Conservation (phyloP, 1,140 invertebrate genomes). For the Eubasilissa regina region DNA sequence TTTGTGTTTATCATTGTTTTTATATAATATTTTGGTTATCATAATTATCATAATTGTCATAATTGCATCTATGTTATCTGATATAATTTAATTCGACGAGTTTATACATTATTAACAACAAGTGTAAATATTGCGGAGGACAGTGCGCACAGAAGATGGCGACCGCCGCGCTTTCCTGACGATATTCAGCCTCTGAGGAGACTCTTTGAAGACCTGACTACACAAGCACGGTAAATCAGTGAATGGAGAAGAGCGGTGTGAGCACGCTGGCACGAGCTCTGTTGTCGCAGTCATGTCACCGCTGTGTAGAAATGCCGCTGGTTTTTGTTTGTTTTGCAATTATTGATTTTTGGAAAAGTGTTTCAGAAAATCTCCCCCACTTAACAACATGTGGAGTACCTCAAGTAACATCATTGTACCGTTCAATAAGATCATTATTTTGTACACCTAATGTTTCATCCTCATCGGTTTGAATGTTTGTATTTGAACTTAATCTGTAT, state of each 20-base stretch:
- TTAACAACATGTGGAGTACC: conserved; percentile 13
- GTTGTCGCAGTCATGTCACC: conserved; percentile 22
- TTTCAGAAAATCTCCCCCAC: conserved; percentile 19
- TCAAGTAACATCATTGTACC: conserved; percentile 11
- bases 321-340: conserved; percentile 40
- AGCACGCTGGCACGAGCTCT: conserved; percentile 52
- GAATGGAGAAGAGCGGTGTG: conserved; percentile 29
- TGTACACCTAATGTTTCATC: conserved; percentile 38
- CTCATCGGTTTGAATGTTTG: conserved; percentile 36
- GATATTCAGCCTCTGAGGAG: conserved; percentile 82
- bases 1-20: neutral
- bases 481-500: conserved; percentile 31
- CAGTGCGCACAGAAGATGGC: conserved; percentile 80
- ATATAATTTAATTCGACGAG: neutral
- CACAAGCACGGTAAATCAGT: conserved; percentile 67
- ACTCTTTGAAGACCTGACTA: conserved; percentile 80
- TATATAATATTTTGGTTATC: neutral
- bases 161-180: conserved; percentile 80
- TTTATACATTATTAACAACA: conserved; percentile 26
- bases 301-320: conserved; percentile 38
- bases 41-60: no score
- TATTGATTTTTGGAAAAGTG: conserved; percentile 6
- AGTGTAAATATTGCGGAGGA: conserved; percentile 52
- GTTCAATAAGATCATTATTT: conserved; percentile 2
- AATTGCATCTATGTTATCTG: neutral